These are phyloP conservation scores for Uria lomvia DNA, from an alignment of 2,113 vertebrate species.

Conservation along the genomic window DNA sequence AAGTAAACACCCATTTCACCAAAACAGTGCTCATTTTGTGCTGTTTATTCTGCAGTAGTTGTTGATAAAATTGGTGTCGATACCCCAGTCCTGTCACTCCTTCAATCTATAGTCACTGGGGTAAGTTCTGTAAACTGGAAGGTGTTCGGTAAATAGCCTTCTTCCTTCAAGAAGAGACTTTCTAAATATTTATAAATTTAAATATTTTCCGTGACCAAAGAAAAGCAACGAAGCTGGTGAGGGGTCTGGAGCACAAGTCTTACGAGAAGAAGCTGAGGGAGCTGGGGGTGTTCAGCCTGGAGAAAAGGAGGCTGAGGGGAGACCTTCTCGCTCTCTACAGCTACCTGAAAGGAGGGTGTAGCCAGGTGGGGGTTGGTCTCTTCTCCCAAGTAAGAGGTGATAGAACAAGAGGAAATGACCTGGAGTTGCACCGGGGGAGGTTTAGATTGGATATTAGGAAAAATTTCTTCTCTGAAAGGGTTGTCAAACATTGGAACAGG, in stretches of 20 bases:
- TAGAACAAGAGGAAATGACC: not conserved
- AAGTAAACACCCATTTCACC: not conserved
- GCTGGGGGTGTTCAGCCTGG: not conserved
- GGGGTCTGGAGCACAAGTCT: not conserved
- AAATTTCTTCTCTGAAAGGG: not conserved
- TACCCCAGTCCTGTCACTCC: not conserved
- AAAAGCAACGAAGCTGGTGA: not conserved
- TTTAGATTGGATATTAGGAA: not conserved
- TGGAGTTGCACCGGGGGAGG: not conserved
- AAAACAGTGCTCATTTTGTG: not conserved
- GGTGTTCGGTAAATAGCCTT: not conserved
- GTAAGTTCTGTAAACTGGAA: not conserved
- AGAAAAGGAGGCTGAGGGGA: not conserved
- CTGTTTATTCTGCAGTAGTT: not conserved
- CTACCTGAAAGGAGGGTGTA: not conserved
- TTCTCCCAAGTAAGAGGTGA: not conserved
- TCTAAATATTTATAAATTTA: not conserved
- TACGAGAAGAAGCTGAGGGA: not conserved
- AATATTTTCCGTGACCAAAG: not conserved
- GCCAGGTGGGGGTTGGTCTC: accelerated
- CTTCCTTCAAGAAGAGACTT: not conserved
- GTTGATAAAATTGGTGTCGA: not conserved
- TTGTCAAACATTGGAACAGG: not conserved
- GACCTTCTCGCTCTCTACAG: not conserved
- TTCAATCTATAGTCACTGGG: not conserved